phyloP scores from a whole-genome alignment of 1,140 invertebrate species.

The Nasonia longicornis region DNA sequence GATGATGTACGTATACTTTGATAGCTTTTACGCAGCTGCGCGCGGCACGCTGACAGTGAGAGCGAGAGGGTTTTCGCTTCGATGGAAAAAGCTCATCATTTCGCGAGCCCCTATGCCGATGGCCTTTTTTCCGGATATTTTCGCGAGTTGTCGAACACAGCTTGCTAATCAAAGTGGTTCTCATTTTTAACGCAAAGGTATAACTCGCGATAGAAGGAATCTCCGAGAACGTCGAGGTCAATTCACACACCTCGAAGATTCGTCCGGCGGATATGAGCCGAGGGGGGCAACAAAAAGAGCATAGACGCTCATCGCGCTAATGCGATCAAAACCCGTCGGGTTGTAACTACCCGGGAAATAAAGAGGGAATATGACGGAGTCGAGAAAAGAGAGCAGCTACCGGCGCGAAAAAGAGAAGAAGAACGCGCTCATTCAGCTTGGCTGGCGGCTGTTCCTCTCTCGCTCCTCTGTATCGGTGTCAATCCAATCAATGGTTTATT shows the following conservation, averaged over 20 bases:
- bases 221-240: constrained; percentile 1
- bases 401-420: neutral
- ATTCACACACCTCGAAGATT: constrained; percentile 23
- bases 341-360: neutral
- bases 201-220: too few species aligned
- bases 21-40: constrained; percentile 1
- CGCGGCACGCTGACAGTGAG: neutral
- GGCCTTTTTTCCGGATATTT: neutral
- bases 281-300: neutral
- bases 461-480: constrained; percentile 57
- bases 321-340: neutral
- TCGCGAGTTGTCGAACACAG: neutral
- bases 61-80: neutral
- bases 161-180: neutral
- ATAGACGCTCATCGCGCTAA: neutral
- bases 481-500: constrained; percentile 68
- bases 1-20: constrained; percentile 39
- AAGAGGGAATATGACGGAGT: constrained; percentile 4
- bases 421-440: constrained; percentile 50
- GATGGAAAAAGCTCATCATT: constrained; percentile 19
- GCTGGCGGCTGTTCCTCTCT: neutral
- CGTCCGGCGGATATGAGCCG: neutral
- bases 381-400: neutral
- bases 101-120: neutral
- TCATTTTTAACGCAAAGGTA: neutral